phyloP scores from a whole-genome alignment of 2,888 invertebrate species.

The Elysia crispata region DNA sequence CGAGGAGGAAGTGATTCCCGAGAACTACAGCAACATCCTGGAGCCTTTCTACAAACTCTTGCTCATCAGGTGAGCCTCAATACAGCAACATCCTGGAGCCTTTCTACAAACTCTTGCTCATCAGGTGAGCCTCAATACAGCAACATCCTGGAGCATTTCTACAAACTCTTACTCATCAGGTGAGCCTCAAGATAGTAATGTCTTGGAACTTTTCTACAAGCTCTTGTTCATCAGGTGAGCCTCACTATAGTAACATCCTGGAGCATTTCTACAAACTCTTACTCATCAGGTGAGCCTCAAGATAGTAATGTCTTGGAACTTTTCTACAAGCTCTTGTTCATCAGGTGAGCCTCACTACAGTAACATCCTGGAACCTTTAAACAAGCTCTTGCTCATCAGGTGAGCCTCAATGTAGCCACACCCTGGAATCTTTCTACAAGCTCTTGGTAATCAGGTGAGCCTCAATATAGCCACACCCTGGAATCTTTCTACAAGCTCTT shows the following conservation, averaged over 20 bases:
- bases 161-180: slow-evolving; percentile 76
- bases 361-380: slow-evolving; percentile 75
- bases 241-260: slow-evolving; percentile 72
- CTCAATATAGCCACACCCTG: too few relatives aligned
- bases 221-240: slow-evolving; percentile 80
- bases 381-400: slow-evolving; percentile 76
- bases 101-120: slow-evolving; percentile 76
- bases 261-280: slow-evolving; percentile 76
- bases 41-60: slow-evolving; percentile 76
- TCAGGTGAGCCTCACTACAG: slow-evolving; percentile 80
- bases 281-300: slow-evolving; percentile 80
- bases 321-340: slow-evolving; percentile 76
- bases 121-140: slow-evolving; percentile 79
- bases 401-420: slow-evolving; percentile 80
- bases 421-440: slow-evolving; percentile 76
- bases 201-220: slow-evolving; percentile 76
- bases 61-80: slow-evolving; percentile 79
- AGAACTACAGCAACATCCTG: slow-evolving; percentile 75
- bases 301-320: slow-evolving; percentile 75
- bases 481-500: background rate
- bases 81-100: slow-evolving; percentile 76
- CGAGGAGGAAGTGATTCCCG: slow-evolving; percentile 77
- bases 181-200: slow-evolving; percentile 79
- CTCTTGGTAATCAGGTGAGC: slow-evolving; percentile 79
- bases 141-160: slow-evolving; percentile 75